Base-by-base conservation (phyloP, 2,888 invertebrate species). In the Elmis aenea region DNA sequence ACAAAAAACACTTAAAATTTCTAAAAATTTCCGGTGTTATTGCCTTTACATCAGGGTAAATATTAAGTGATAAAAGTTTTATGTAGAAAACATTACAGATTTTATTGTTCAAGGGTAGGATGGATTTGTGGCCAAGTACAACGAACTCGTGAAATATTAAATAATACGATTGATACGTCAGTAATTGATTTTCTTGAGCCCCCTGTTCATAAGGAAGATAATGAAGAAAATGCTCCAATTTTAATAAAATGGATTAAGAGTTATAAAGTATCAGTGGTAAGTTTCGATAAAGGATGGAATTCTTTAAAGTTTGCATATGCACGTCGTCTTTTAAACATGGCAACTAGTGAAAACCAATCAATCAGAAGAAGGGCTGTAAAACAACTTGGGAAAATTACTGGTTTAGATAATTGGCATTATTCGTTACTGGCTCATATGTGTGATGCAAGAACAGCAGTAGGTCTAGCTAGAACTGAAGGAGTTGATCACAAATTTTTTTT, bases 371-470 rank as follows among this genome's bases (percentile, higher is more conserved):
- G 77, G 53, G 85, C 86, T 1, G 66, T 85, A 0, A 71, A 76
- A 30, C 76, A 78, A 40, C 67, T 87, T 9, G 78, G 81, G 1
- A 71, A 73, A 16, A 75, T 85, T 46, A 80, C 78, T 58, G 75
- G 79, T 55, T 72, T 84, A 24, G 59, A 64, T 27, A 48, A 59
- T 34, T 67, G 66, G 64, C 67, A 69, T 45, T 67, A 55, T 48
- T 56, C 60, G 31, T 80, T 84, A 54, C 72, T 92, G 40, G 86
- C 91, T 3, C 87, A 89, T 67, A 81, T 84, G 46, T 75, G 86
- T 51, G 85, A 89, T 68, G 75, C 78, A 26, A 72, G 76, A 48
- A 88, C 88, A 0, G 83, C 87, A 2, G 78, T 89, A 1, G 78
- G 83, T 2, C 70, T 93, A 30, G 90, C 92, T 0, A 73, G 90